A percentile compares a stretch with the other conserved stretches of the same genome.
These are phyloP conservation scores for Cosmopolites sordidus DNA, from an alignment of 2,888 invertebrate genomes.

Conservation along the genomic window DNA sequence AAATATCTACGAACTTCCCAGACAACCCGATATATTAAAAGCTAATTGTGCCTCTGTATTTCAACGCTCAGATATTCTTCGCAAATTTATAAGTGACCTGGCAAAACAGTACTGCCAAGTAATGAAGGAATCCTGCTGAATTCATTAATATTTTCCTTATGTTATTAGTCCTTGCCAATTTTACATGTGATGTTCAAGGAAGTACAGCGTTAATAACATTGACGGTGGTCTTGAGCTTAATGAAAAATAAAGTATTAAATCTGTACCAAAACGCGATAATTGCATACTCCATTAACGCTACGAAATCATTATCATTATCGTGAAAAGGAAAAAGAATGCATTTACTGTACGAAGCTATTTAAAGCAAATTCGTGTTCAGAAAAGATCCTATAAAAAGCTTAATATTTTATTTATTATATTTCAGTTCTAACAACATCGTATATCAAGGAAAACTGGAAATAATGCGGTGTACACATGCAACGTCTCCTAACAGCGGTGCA, in stretches of 20 bases:
- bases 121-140: too few relatives aligned
- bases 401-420: constrained; percentile 41
- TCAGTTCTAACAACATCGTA: constrained; percentile 29
- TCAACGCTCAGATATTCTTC: too few relatives aligned
- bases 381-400: constrained; percentile 37
- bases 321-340: background rate
- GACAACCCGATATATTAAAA: too few relatives aligned
- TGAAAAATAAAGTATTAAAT: background rate
- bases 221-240: too few relatives aligned
- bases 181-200: too few relatives aligned
- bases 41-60: too few relatives aligned
- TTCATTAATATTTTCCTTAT: too few relatives aligned
- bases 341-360: constrained; percentile 17
- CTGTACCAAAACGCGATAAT: background rate
- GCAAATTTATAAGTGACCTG: too few relatives aligned
- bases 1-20: too few relatives aligned
- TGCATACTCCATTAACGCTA: background rate
- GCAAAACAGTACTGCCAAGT: too few relatives aligned
- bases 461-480: constrained; percentile 42
- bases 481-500: constrained; percentile 38
- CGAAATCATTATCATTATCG: constrained; percentile 3
- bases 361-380: constrained; percentile 38
- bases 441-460: constrained; percentile 30
- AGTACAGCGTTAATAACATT: too few relatives aligned
- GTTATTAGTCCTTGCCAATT: too few relatives aligned